Base-by-base conservation (phyloP, 2,888 invertebrate genomes). In the Caenorhabditis sulstoni region DNA sequence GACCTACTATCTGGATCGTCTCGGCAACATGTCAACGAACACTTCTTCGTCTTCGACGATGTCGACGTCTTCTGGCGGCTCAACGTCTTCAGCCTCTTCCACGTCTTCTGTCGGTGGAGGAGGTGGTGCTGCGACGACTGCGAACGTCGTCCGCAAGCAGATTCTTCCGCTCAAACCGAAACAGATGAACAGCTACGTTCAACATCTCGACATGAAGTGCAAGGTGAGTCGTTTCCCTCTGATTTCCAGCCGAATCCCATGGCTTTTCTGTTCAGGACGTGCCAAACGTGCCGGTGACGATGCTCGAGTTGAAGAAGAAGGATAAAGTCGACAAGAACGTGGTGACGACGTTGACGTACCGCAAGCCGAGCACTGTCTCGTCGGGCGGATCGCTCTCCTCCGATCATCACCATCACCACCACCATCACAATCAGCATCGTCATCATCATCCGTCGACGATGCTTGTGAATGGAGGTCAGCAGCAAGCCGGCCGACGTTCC, bases 291-390 rank as follows among this genome's bases (percentile, higher is more conserved):
- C 79, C 79, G 14, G 68, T 79, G 37, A 74, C 74, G 20, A 70
- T 67, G 39, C 61, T 79, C 44, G 79, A 75, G 22, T 39, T 79
- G 61, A 79, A 79, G 49, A 75, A 61, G 57, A 66, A 79, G 57
- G 55, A 73, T 4, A 68, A 73, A 16, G 3, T 4, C 22, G 79
- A 70, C 4, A 79, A 79, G 53, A 75, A 64, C 37, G 61, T 59
- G 22, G 59, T 79, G 20, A 70, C 65, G 1, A 57, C n/a, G 20
- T 35, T 79, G 16, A n/a, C 16, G 5, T 79, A 79, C 47, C 79
- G 79, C 39, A 74, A 79, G 20, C 79, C 73, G 37, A 53, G 29
- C 41, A 35, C 22, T 12, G 22, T 35, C 35, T 41, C 53, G 11
- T 47, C 53, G 39, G 39, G 44, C 29, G 29, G 66, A 47, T 14